Base-by-base conservation (phyloP, 2,113 vertebrate genomes). In the Carassius auratus region DNA sequence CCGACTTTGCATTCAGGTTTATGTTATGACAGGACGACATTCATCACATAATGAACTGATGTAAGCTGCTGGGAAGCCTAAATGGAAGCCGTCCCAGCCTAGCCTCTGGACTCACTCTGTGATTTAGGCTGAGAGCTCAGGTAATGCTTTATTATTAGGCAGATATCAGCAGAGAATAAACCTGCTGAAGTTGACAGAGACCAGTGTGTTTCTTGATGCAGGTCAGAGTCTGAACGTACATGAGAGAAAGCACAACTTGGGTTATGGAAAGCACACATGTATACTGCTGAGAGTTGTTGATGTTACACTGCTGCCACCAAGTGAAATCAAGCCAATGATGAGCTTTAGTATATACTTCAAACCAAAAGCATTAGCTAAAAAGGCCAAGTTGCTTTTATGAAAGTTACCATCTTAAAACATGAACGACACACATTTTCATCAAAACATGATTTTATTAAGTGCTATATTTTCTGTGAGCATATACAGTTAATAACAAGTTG, bases 21-120 rank as follows among this genome's bases (percentile, higher is more conserved):
- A 33, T 83, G 81, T 86, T 89, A 85, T 90, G 92, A 93, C 90
- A 92, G 89, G 87, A 87, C 84, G 71, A 88, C 93, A 95, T 94
- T 93, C 82, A 94, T 94, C 92, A 94, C 91, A 84, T 87, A 90
- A 91, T 93, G 88, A 91, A 92, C 88, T 90, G 90, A 94, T 90
- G 89, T 85, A 91, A 85, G 85, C 88, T 85, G 89, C 84, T 89
- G 90, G 83, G 89, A 92, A 89, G 7, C 55, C 84, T 85, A 90
- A 90, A 88, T 88, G 86, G 88, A 92, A 91, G 86, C 89, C 90
- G 84, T 86, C 84, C 88, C 64, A 62, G 87, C 83, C 82, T 61
- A 85, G 85, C 88, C 73, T n/a, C 36, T 48, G 84, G 87, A 83
- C 69, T 90, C 87, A 62, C 77, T 84, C 86, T 69, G 83, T 86